Evolutionary conservation across 2,888 invertebrate genomes (phyloP), one percentile per base, ranked within the genome.

Genomic region (Apotomis turbidana): DNA sequence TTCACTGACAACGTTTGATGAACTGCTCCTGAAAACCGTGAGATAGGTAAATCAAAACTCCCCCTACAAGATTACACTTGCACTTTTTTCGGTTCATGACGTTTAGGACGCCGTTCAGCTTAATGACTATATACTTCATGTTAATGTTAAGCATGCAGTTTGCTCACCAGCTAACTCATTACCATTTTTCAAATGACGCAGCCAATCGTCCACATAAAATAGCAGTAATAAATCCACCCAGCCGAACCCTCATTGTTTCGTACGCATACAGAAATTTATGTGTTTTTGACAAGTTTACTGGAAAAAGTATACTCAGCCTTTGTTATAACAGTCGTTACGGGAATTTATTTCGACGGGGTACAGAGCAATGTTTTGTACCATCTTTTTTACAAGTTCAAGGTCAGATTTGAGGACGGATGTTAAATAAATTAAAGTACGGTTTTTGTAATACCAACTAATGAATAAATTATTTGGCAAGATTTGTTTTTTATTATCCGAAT

Each of bases 221-320:
- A 61, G 54, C 54, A 15, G 63, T 58, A 55, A 71, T 67, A 67
- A 67, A 71, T 71, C 57, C 41, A 4, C 51, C 12, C 36, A 15
- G 41, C 54, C 60, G 27, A 41, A 46, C 71, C 61, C 66, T 8
- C 55, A 57, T 67, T 71, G 66, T 71, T 71, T 71, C 61, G 61
- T 66, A 12, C 36, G 15, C 54, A 51, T 55, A 51, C 55, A 71
- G 61, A 71, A 72, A 72, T 68, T 58, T 68, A 68, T 71, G 57
- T 52, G 6, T 72, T 71, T 71, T 72, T 72, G 62, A 72, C 62
- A 71, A 68, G 52, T 72, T 71, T 58, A 72, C 68, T 54, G 52
- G 52, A 68, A 72, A 72, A 71, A 68, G 51, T 71, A 67, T 51
- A 62, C 67, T 44, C 36, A 44, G 49, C 67, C 62, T 68, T 71